These are phyloP conservation scores for Myotis findleyi DNA, from an alignment of 2,797 vertebrate genomes.

Conservation along the genomic window DNA sequence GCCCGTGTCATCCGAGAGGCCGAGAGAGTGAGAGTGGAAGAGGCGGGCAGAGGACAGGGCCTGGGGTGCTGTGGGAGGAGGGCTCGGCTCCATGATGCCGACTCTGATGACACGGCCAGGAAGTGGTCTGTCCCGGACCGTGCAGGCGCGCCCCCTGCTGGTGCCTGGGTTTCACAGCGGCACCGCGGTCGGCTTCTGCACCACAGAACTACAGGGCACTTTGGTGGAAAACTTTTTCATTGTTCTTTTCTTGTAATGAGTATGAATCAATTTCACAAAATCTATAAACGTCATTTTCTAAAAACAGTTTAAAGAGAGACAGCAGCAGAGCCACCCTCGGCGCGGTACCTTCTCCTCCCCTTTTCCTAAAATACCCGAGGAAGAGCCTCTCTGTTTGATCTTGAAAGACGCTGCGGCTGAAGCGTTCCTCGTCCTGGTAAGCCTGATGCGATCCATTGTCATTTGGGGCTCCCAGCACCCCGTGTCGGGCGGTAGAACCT, in stretches of 20 bases:
- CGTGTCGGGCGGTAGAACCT: constrained; percentile 30
- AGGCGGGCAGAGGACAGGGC: background rate
- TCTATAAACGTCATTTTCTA: constrained; percentile 7
- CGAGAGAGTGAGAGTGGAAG: background rate
- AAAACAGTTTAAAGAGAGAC: background rate
- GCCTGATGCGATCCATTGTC: constrained; percentile 68
- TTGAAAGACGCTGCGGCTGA: constrained; percentile 63
- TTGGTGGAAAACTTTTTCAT: background rate
- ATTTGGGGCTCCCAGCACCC: constrained; percentile 51
- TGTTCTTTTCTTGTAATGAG: constrained; percentile 16
- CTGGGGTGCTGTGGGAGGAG: background rate
- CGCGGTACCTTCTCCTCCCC: constrained; percentile 4
- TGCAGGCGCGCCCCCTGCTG: background rate
- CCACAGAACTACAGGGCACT: too few relatives aligned
- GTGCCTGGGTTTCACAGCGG: background rate
- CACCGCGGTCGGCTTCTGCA: background rate
- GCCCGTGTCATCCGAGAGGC: background rate
- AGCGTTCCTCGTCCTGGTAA: constrained; percentile 72
- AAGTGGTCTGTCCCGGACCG: background rate
- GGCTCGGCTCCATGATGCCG: too few relatives aligned
- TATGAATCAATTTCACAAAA: background rate
- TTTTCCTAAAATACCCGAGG: constrained; percentile 63
- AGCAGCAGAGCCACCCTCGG: background rate
- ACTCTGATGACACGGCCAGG: background rate
- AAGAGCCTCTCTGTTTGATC: constrained; percentile 68